Evolutionary conservation across 2,888 invertebrate species (phyloP), one percentile per base, ranked within the genome.

Genomic region (Strigamia maritima): DNA sequence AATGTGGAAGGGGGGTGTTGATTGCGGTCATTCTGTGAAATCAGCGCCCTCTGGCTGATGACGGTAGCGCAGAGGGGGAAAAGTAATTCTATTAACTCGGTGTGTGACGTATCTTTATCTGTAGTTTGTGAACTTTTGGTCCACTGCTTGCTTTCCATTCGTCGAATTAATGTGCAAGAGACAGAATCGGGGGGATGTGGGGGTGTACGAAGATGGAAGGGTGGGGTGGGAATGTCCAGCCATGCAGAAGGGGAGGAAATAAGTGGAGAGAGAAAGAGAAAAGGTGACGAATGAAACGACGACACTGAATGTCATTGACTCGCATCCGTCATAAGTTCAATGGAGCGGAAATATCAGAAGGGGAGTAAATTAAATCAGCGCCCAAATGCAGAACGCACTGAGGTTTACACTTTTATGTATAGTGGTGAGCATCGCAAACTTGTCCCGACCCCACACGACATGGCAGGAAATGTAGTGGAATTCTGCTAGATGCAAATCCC

Each of bases 251-350:
- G 70, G 70, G 70, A 70, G 70, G 70, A 70, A 70, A 70, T 70
- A 70, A 70, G 70, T 70, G 70, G 70, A 26, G 70, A 70, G 70
- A 70, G 70, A 28, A 70, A 26, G 70, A 70, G 70, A 70, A 75
- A 75, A 75, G 40, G 75, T 75, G 75, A 75, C 75, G 40, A 75
- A 75, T 75, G 75, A 38, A 75, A 40, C 75, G 40, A 38, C 75
- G 75, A 40, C 70, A 70, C 40, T 75, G 75, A 35, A 35, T 75
- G 75, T 75, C 75, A 75, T 75, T 75, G 35, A 40, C 38, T 40
- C 38, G 35, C 75, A 75, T 75, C 75, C 75, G 35, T 75, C 75
- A 75, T 75, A 75, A 75, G 75, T 75, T 75, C 75, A 75, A 75
- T 75, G 38, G 35, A 75, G 75, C 40, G 75, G 75, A 75, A 75